These are phyloP conservation scores for Brachyistius frenatus DNA, from an alignment of 2,113 vertebrate genomes.

Conservation along the genomic window DNA sequence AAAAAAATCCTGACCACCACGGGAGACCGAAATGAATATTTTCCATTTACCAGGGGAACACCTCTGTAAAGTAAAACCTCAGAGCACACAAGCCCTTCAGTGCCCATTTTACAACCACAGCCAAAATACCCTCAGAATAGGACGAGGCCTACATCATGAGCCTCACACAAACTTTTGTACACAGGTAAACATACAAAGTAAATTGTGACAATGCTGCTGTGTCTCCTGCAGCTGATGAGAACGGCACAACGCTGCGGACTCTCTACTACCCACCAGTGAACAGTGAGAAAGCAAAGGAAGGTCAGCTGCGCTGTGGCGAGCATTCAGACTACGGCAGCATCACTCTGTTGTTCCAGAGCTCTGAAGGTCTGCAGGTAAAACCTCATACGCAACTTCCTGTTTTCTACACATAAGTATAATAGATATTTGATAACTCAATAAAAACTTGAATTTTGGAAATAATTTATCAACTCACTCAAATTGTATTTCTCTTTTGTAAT, in stretches of 20 bases:
- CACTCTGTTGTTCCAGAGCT: constrained; percentile 82
- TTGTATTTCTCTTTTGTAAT: neutral
- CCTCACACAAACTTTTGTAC: neutral
- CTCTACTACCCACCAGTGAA: constrained; percentile 81
- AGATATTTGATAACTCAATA: no score
- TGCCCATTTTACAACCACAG: neutral
- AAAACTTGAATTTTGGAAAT: neutral
- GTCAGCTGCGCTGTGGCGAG: constrained; percentile 83
- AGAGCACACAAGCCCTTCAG: neutral
- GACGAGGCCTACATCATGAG: no score
- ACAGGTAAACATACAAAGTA: neutral
- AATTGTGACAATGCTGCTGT: neutral
- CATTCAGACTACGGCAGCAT: constrained; percentile 85
- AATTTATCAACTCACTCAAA: neutral
- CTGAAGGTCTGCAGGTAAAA: constrained; percentile 80
- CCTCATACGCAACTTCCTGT: neutral
- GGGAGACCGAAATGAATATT: no score
- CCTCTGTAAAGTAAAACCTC: neutral
- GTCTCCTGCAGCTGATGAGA: constrained; percentile 62
- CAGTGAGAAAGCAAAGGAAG: constrained; percentile 58
- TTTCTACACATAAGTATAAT: no score
- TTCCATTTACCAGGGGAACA: no score
- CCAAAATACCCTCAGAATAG: neutral
- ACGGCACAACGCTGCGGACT: constrained; percentile 73
- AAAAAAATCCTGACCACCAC: no score